Base-by-base conservation (phyloP, 1,140 invertebrate genomes). In the Drosophila oshimai region DNA sequence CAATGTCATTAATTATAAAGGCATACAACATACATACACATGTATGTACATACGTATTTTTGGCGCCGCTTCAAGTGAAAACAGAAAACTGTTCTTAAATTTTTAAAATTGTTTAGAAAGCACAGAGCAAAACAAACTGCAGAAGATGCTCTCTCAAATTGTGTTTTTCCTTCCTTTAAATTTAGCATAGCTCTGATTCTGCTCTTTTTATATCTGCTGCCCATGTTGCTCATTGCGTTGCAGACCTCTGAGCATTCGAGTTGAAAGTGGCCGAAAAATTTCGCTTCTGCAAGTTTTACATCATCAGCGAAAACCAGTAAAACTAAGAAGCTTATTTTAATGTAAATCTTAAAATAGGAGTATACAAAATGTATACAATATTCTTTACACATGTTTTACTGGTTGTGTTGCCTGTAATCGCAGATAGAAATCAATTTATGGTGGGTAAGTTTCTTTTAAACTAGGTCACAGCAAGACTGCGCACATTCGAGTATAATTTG, bases 51-150 rank as follows among this genome's bases (percentile, higher is more conserved):
- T n/a, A n/a, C n/a, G n/a, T n/a, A 44, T 41, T 42, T 5, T 26
- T 69, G 67, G 33, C 42, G 26, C 3, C 15, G 7, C 12, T 44
- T 29, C 50, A 68, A 53, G 31, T 22, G 22, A n/a, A 34, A 53
- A 34, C 10, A 36, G 17, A 57, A 44, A 12, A 2, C 9, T 18
- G 3, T 34, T 4, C 13, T 22, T 15, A 10, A 31, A 28, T 15
- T 6, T 33, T 26, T 31, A 6, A 20, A 10, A 37, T 29, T 89
- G 86, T 89, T 80, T 89, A 89, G 86, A 89, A 89, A 74, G 65
- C 34, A 58, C 61, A 55, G 44, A 89, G 79, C 86, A 89, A 75
- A 89, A 89, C 86, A 89, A 89, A 80, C 31, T 39, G 50, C 76
- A 64, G 51, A 41, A 36, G 41, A 18, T 33, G 26, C 61, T 70